Conservation (phyloP, 2,888 invertebrate genomes). For the Trachelus iudaicus region DNA sequence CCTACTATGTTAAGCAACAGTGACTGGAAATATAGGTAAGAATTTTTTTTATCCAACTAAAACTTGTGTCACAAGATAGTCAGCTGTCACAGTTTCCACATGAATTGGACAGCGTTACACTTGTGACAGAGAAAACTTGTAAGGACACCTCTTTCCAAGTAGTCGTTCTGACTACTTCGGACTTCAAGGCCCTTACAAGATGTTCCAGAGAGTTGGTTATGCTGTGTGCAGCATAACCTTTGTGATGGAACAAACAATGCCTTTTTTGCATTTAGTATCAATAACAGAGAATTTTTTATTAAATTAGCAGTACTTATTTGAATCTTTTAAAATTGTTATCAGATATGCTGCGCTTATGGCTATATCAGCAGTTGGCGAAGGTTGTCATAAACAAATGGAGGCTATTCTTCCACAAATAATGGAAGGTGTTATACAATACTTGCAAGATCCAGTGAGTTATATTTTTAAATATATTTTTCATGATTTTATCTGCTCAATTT, state of each 20-base stretch:
- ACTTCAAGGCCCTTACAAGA: slow-evolving; percentile 21
- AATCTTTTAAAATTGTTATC: slow-evolving; percentile 23
- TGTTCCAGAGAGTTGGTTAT: slow-evolving; percentile 47
- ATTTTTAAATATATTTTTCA: background rate
- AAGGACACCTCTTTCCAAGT: slow-evolving; percentile 29
- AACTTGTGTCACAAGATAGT: background rate
- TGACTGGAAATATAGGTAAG: slow-evolving; percentile 82
- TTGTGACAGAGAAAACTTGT: slow-evolving; percentile 49
- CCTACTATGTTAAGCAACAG: slow-evolving; percentile 86
- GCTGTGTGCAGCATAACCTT: slow-evolving; percentile 29
- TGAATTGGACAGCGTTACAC: slow-evolving; percentile 52
- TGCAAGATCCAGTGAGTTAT: slow-evolving; percentile 81
- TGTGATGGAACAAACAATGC: slow-evolving; percentile 42
- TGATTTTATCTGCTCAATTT: background rate
- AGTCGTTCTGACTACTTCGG: slow-evolving; percentile 43
- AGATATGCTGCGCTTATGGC: slow-evolving; percentile 99
- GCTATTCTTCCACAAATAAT: slow-evolving; percentile 92
- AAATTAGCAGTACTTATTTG: background rate
- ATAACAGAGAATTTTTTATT: background rate
- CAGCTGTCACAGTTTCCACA: background rate
- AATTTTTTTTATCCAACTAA: background rate
- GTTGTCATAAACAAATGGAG: slow-evolving; percentile 99
- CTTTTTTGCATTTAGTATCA: background rate
- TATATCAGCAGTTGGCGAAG: slow-evolving; percentile 97
- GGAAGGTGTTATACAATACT: slow-evolving; percentile 86